These are phyloP conservation scores for Schizopygopsis pylzovi DNA, from an alignment of 2,797 vertebrate genomes.

Conservation along the genomic window DNA sequence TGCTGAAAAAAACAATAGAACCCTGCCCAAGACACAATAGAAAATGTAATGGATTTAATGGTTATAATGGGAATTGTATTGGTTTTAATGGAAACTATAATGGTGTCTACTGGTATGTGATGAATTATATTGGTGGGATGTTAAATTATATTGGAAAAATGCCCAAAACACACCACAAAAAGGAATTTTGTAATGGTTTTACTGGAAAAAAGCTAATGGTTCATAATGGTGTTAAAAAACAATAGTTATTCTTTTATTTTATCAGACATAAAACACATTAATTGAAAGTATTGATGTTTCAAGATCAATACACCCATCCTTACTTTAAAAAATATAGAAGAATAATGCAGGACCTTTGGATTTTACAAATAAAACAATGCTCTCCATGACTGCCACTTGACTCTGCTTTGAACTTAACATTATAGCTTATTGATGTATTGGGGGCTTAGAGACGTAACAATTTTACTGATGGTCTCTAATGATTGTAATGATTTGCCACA, in stretches of 20 bases:
- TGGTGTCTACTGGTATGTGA: too few relatives aligned
- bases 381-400: background rate
- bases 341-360: background rate
- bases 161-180: too few relatives aligned
- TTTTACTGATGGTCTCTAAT: background rate
- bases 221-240: background rate
- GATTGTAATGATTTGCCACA: constrained; percentile 22
- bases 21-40: too few relatives aligned
- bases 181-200: too few relatives aligned
- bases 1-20: too few relatives aligned
- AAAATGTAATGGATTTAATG: too few relatives aligned
- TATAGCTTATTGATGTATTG: background rate
- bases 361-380: background rate
- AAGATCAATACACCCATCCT: background rate
- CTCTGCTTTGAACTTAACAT: constrained; percentile 11
- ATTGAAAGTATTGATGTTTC: background rate
- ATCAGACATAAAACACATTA: background rate
- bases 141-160: too few relatives aligned
- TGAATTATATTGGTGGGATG: too few relatives aligned
- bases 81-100: too few relatives aligned
- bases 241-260: background rate
- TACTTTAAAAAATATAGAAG: background rate
- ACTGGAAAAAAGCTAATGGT: too few relatives aligned
- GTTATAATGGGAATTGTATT: too few relatives aligned
- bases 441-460: background rate